Base-by-base conservation (phyloP, 2,797 vertebrate genomes). In the Spea hammondii region DNA sequence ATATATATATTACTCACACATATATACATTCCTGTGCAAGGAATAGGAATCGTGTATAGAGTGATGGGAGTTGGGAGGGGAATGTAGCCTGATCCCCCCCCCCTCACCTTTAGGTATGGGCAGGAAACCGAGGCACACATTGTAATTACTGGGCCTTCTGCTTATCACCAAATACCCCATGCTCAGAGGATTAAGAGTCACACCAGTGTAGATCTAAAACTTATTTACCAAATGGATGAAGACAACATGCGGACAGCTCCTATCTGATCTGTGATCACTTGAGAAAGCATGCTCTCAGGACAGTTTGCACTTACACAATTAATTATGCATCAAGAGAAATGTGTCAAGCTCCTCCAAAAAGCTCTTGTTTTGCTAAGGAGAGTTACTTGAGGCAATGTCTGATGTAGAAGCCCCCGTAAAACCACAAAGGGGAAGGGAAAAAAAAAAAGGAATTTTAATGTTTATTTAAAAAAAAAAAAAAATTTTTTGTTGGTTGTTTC, bases 211-310 rank as follows among this genome's bases (percentile, higher is more conserved):
- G 55, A 5, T 9, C n/a, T 6, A 5, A 62, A 62, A 9, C 5
- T 14, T 62, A 14, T 62, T 14, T 62, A 62, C 4, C 59, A 62
- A 62, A 62, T 62, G 59, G 59, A 17, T 17, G n/a, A 62, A 62
- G 5, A 59, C 55, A 59, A 59, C 55, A 59, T 13, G 12, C 6
- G 44, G 54, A 57, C 60, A 66, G 50, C 5, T 44, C 44, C 60
- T 72, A 78, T 72, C 70, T 46, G 6, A 65, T 54, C 6, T 53
- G 8, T 53, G 55, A 77, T 77, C 67, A 77, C 62, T 70, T 51
- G 17, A 70, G 4, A 10, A 60, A 51, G 13, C 53, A 67, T 57
- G 9, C 45, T 44, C 8, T 55, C 46, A 76, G 32, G 32, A 32
- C 55, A 65, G 48, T 53, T 14, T 50, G 8, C 73, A 54, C 46